phyloP scores from a whole-genome alignment of 2,797 vertebrate genomes.

The Platyrinchus mystaceus region DNA sequence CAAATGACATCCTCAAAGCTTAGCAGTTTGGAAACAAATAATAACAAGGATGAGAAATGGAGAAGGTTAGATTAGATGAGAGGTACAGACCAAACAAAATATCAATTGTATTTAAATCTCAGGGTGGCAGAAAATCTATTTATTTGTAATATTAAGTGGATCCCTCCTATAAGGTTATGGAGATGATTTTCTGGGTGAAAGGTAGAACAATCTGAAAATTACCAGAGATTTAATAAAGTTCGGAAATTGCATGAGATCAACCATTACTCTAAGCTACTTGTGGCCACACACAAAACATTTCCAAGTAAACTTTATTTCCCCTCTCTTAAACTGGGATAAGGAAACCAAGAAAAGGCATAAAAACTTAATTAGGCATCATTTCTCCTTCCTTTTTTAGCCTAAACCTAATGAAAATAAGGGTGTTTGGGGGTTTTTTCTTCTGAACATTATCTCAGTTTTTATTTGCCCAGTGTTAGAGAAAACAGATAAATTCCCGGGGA shows the following conservation, averaged over 20 bases:
- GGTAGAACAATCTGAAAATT: background rate
- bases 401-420: background rate
- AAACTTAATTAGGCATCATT: background rate
- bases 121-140: background rate
- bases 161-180: background rate
- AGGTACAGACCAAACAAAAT: background rate
- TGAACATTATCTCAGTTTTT: background rate
- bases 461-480: background rate
- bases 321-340: background rate
- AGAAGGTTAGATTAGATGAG: background rate
- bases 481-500: background rate
- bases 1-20: background rate
- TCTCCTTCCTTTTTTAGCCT: background rate
- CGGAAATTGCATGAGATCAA: background rate
- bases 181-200: constrained; percentile 14
- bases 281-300: background rate
- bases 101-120: background rate
- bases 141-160: background rate
- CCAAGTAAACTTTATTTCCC: background rate
- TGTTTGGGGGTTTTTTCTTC: rapidly evolving
- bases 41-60: background rate
- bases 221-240: constrained; percentile 19
- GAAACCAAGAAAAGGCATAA: background rate
- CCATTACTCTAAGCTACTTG: background rate
- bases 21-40: background rate